These are phyloP conservation scores for Polyodon spathula DNA, from an alignment of 2,113 vertebrate species.

Conservation along the genomic window DNA sequence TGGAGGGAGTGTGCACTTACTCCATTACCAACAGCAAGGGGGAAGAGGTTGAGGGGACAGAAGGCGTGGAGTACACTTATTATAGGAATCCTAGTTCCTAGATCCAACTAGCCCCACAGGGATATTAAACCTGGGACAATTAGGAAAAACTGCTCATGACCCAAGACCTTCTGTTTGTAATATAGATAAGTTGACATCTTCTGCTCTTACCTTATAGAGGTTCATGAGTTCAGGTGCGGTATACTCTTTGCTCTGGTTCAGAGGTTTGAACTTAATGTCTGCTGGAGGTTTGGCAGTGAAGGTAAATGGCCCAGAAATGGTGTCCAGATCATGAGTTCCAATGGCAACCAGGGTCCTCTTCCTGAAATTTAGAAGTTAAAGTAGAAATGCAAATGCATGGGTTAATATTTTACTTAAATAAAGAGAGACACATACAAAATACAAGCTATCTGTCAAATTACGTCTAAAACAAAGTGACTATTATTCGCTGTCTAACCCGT, in stretches of 20 bases:
- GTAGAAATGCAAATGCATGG: not conserved
- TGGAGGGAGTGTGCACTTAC: too few relatives aligned
- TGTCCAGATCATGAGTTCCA: slow-evolving; percentile 90
- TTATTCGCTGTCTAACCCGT: too few relatives aligned
- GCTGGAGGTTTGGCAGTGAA: slow-evolving; percentile 82
- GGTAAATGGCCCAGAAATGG: slow-evolving; percentile 82
- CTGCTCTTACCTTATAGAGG: slow-evolving; percentile 72
- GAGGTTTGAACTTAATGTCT: slow-evolving; percentile 82
- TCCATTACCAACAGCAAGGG: too few relatives aligned
- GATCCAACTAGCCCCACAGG: too few relatives aligned
- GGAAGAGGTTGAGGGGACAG: too few relatives aligned
- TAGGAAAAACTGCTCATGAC: too few relatives aligned
- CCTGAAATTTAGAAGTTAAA: slow-evolving; percentile 43
- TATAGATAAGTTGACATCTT: not conserved
- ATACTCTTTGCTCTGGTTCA: slow-evolving; percentile 81
- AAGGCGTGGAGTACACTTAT: too few relatives aligned
- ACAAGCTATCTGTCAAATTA: too few relatives aligned
- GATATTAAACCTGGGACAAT: too few relatives aligned
- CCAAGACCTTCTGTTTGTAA: too few relatives aligned
- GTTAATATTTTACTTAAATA: not conserved
- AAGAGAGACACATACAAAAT: not conserved
- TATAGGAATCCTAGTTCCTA: too few relatives aligned
- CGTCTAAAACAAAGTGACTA: too few relatives aligned
- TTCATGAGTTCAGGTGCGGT: slow-evolving; percentile 83
- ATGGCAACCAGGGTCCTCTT: slow-evolving; percentile 89